These are phyloP conservation scores for Spisula subtruncata DNA, from an alignment of 2,888 invertebrate genomes.

Conservation along the genomic window DNA sequence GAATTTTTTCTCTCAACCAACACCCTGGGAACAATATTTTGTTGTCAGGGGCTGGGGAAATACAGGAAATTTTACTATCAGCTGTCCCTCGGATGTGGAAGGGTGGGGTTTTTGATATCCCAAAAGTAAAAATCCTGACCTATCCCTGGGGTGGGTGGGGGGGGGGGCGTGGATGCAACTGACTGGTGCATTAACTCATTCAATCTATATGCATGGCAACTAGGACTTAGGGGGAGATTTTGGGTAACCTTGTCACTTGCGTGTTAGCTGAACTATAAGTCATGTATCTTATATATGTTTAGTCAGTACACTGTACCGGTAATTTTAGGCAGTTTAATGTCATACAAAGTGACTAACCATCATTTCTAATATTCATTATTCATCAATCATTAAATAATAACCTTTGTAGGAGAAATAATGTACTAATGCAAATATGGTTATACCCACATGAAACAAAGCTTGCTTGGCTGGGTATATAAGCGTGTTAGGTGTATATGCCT, in stretches of 20 bases:
- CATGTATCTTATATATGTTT: neutral
- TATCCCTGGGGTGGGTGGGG: too few species aligned
- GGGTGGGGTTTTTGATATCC: too few species aligned
- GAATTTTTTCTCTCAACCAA: too few species aligned
- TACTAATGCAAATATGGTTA: neutral
- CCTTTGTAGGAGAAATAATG: neutral
- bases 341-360: neutral
- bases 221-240: conserved; percentile 1
- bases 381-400: neutral
- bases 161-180: too few species aligned
- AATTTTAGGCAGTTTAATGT: neutral
- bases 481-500: too few species aligned
- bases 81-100: too few species aligned
- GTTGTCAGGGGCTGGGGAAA: too few species aligned
- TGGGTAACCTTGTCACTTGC: neutral
- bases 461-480: too few species aligned
- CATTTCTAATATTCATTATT: conserved; percentile 15
- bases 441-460: too few species aligned
- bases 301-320: neutral
- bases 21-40: too few species aligned
- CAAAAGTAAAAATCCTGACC: too few species aligned
- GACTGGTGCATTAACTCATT: conserved; percentile 21
- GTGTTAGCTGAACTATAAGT: neutral
- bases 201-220: conserved; percentile 14
- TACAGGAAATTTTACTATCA: too few species aligned